Percentiles rank a stretch among this genome's conserved stretches.
Evolutionary conservation across 1,140 invertebrate species (phyloP).

Genomic region (Heterodera carotae): DNA sequence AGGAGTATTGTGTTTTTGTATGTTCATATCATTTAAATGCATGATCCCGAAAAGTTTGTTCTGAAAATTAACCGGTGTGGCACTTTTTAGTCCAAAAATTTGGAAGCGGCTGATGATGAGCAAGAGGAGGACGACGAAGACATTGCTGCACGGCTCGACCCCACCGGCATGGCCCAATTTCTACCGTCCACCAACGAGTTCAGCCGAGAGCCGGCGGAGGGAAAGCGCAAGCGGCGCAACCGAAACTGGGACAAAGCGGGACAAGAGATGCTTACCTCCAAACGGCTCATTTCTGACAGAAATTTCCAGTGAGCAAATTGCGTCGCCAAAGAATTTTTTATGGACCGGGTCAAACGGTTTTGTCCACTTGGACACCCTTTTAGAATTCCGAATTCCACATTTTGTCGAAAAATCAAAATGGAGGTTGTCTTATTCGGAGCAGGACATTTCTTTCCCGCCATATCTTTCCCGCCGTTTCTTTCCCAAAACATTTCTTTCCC

Average conservation of each 20-base stretch:
- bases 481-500: too few species aligned
- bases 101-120: not conserved
- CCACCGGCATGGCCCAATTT: conserved; percentile 50
- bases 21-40: too few species aligned
- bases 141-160: conserved; percentile 34
- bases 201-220: conserved; percentile 31
- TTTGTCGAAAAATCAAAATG: too few species aligned
- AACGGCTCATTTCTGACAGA: conserved; percentile 22
- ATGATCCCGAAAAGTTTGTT: too few species aligned
- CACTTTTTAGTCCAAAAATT: too few species aligned
- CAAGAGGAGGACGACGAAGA: conserved; percentile 25
- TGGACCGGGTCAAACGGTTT: not conserved
- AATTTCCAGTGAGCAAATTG: conserved; percentile 7
- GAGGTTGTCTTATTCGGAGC: too few species aligned
- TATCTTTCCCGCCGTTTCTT: too few species aligned
- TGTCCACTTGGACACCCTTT: not conserved
- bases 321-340: not conserved
- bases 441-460: too few species aligned
- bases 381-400: not conserved
- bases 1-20: too few species aligned
- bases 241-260: conserved; percentile 13
- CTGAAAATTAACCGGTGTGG: too few species aligned
- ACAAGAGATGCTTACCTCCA: conserved; percentile 15
- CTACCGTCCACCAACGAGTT: conserved; percentile 35
- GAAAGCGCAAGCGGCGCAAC: not conserved